These are phyloP conservation scores for Sminthurinus aureus DNA, from an alignment of 2,888 invertebrate genomes.

Conservation along the genomic window DNA sequence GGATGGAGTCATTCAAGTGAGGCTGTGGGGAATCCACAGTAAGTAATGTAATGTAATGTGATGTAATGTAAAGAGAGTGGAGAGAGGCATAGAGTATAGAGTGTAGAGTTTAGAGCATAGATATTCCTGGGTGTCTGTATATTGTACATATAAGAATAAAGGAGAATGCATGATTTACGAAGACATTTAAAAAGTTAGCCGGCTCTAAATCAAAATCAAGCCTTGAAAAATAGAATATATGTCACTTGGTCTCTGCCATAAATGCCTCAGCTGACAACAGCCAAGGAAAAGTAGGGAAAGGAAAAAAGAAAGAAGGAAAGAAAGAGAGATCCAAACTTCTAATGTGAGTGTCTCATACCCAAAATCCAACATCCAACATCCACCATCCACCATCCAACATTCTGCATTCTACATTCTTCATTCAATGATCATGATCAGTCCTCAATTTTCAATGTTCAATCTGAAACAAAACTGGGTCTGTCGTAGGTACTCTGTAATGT, in stretches of 20 bases:
- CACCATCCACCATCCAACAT: neutral
- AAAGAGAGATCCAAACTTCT: conserved; percentile 1
- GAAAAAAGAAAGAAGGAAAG: neutral
- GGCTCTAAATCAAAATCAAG: conserved; percentile 35
- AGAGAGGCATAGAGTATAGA: neutral
- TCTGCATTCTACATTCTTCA: no score
- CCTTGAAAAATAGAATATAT: conserved; percentile 38
- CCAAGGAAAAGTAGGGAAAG: neutral
- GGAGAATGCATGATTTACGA: conserved; percentile 34
- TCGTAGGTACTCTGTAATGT: no score
- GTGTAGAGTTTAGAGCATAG: neutral
- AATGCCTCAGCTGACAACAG: conserved; percentile 32
- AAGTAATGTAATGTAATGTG: no score
- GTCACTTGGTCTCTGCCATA: conserved; percentile 30
- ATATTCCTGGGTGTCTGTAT: no score
- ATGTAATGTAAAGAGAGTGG: neutral
- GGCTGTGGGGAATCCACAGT: neutral
- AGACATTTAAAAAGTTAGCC: conserved; percentile 35
- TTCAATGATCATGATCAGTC: no score
- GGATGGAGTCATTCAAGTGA: conserved; percentile 10
- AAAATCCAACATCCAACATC: neutral
- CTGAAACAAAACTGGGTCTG: no score
- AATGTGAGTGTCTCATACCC: neutral
- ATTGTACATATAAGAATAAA: conserved; percentile 23
- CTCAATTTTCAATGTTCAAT: no score